Evolutionary conservation across 1,140 invertebrate genomes (phyloP).

Genomic region (Caenorhabditis remanei): DNA sequence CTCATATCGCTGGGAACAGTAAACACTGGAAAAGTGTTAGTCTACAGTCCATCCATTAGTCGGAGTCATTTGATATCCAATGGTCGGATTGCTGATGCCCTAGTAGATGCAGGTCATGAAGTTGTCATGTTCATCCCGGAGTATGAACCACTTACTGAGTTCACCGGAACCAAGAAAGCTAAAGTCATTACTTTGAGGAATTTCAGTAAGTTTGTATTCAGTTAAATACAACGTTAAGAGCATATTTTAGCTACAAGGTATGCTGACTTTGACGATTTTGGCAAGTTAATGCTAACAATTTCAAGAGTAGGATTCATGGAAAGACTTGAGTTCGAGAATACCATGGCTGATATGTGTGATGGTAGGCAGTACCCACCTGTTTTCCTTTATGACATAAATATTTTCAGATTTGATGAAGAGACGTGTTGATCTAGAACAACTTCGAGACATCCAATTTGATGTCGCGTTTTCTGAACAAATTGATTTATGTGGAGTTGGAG

Average conservation of each 20-base stretch:
- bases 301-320: conserved; percentile 48
- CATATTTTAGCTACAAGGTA: background rate
- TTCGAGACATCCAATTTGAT: conserved; percentile 60
- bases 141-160: conserved; percentile 27
- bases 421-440: conserved; percentile 53
- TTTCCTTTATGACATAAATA: background rate
- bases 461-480: conserved; percentile 66
- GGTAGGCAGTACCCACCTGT: conserved; percentile 13
- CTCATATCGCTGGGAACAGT: background rate
- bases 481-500: conserved; percentile 65
- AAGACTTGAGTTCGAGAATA: conserved; percentile 49
- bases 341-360: conserved; percentile 51
- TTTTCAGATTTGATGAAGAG: conserved; percentile 60
- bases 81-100: conserved; percentile 63
- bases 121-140: conserved; percentile 66
- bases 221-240: background rate
- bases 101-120: conserved; percentile 63
- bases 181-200: conserved; percentile 54
- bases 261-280: background rate
- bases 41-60: conserved; percentile 60
- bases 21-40: conserved; percentile 53
- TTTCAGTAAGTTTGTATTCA: conserved; percentile 24
- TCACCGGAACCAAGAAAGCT: conserved; percentile 55
- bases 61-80: conserved; percentile 66
- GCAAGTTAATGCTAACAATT: conserved; percentile 11